Base-by-base conservation (phyloP, 2,888 invertebrate species). In the Diogma glabrata region DNA sequence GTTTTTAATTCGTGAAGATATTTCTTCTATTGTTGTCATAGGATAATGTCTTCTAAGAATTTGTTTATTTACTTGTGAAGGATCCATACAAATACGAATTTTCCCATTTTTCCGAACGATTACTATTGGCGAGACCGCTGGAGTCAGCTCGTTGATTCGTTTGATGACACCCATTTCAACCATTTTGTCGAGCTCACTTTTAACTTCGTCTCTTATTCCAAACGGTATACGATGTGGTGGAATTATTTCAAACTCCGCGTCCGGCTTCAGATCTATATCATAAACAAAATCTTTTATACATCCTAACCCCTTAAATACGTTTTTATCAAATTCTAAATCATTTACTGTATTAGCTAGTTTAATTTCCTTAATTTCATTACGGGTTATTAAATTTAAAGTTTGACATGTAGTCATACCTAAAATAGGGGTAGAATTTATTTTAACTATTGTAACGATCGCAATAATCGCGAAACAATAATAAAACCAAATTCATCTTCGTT, bases 121-220 rank as follows among this genome's bases (percentile, higher is more conserved):
- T 10, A 51, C 47, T 43, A 51, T 36, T 16, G 47, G 40, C 26
- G 51, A 47, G 8, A 51, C 51, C 7, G 47, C 30, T 47, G 46
- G 51, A 2, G 51, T 51, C n/a, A 46, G 51, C n/a, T 51, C 36
- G 4, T 8, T 23, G 12, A 51, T 28, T n/a, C n/a, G n/a, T n/a
- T n/a, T n/a, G n/a, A n/a, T n/a, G n/a, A n/a, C n/a, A n/a, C n/a
- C n/a, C n/a, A n/a, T n/a, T n/a, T n/a, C n/a, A n/a, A n/a, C n/a
- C n/a, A n/a, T n/a, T 28, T 33, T 10, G 33, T 33, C 33, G 4
- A 33, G 10, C 33, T 33, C n/a, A 14, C 10, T 33, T 33, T 10
- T 33, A 7, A 7, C 33, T 4, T 33, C 33, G 4, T 33, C 33
- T 8, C 33, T 33, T 4, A 33, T 33, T 8, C n/a, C 12, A 8